Percentiles rank a stretch among this genome's conserved stretches.
These are phyloP conservation scores for Melinopterus prodromus DNA, from an alignment of 2,888 invertebrate genomes.

Conservation along the genomic window DNA sequence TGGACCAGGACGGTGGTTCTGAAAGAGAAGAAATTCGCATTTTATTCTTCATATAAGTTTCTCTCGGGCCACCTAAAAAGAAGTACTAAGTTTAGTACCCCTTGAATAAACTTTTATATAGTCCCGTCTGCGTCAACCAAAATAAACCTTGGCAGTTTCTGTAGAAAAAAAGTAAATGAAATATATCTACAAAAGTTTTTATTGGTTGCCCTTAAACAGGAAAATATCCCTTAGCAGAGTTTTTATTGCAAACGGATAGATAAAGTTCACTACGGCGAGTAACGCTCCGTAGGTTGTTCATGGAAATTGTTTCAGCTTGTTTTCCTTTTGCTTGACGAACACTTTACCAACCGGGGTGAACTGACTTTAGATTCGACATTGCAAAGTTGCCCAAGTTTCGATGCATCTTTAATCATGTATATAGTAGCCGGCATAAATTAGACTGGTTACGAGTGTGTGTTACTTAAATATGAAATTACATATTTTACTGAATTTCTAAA, in stretches of 20 bases:
- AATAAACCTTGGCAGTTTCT: neutral
- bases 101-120: neutral
- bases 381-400: neutral
- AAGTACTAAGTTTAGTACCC: neutral
- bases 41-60: neutral
- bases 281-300: neutral
- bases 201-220: neutral
- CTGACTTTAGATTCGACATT: neutral
- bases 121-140: neutral
- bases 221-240: neutral
- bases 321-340: neutral
- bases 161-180: neutral
- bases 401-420: neutral
- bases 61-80: neutral
- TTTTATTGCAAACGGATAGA: neutral
- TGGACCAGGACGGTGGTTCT: too few species aligned
- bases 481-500: too few species aligned
- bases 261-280: neutral
- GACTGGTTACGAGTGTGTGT: too few species aligned
- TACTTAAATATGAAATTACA: too few species aligned
- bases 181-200: neutral
- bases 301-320: neutral
- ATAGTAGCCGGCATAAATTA: neutral
- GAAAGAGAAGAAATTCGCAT: too few species aligned
- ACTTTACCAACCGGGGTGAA: neutral